Conservation (phyloP, 2,888 invertebrate species). For the Diarsia dahlii region DNA sequence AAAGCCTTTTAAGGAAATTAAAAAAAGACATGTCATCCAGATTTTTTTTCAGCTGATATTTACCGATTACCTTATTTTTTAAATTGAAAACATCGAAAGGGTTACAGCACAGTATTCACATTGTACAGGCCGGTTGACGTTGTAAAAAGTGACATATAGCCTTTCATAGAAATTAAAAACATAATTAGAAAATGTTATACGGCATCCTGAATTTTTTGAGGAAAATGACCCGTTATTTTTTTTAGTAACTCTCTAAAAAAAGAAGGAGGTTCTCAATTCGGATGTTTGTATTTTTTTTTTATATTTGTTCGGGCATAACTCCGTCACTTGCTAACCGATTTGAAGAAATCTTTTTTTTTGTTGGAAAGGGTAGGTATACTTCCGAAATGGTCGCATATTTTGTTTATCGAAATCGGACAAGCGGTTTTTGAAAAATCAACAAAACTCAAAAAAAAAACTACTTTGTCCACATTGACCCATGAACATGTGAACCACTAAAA, state of each 20-base stretch:
- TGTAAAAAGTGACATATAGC: neutral
- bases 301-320: too few relatives aligned
- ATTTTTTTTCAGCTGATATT: neutral
- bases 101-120: neutral
- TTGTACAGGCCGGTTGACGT: neutral
- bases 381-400: too few relatives aligned
- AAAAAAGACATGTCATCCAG: neutral
- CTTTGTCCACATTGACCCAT: too few relatives aligned
- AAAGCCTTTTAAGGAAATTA: neutral
- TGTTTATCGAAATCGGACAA: too few relatives aligned
- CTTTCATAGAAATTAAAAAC: neutral
- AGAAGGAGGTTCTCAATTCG: too few relatives aligned
- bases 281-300: too few relatives aligned
- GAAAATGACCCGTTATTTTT: neutral
- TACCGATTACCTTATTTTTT: neutral
- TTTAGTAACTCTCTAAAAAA: neutral
- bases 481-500: too few relatives aligned
- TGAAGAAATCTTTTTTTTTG: too few relatives aligned
- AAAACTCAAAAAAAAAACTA: too few relatives aligned
- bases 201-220: neutral
- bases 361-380: too few relatives aligned
- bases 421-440: too few relatives aligned
- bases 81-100: constrained; percentile 3
- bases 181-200: neutral
- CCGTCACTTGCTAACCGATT: too few relatives aligned